Evolutionary conservation across 2,113 vertebrate genomes (phyloP), one percentile per base, ranked within the genome.

Genomic region (Cervus canadensis): DNA sequence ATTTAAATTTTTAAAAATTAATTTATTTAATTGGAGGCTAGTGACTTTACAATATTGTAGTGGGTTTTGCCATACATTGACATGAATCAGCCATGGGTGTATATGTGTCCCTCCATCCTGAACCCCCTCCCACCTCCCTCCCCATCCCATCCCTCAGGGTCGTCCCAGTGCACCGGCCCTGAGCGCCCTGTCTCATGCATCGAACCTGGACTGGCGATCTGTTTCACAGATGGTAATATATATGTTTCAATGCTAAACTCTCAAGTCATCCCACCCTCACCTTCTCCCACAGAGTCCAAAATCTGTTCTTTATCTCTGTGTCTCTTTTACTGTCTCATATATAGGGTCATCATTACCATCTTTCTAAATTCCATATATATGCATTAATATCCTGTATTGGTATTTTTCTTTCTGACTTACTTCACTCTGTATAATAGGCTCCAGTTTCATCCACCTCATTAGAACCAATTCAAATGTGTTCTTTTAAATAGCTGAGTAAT

Each of bases 191-290:
- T 67, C 33, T 67, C 64, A 36, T 67, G 33, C 64, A 67, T 67
- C 8, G 0, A 67, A 67, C 64, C 64, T 19, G 64, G 33, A 19
- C 16, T 67, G 33, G 19, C 0, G 2, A 36, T 19, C 16, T n/a
- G 10, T 67, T 67, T 36, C 64, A 67, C 64, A 67, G 19, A 36
- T 67, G 64, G 33, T 36, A 67, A 67, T 21, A 67, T 67, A 10
- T 10, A 67, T 67, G 33, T 67, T 67, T 36, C 64, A 67, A 10
- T 19, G 64, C 33, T n/a, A n/a, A 4, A n/a, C 64, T 67, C 33
- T 67, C 33, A 67, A 67, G 19, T 67, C 64, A 67, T n/a, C 8
- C 64, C 33, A 67, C 33, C 33, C 64, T 67, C 33, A n/a, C 64
- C 16, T 36, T 67, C 8, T 67, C 33, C 16, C 64, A 33, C 28